Evolutionary conservation across 2,888 invertebrate genomes (phyloP), one percentile per base, ranked within the genome.

Genomic region (Glyphotaelius pellucidus): DNA sequence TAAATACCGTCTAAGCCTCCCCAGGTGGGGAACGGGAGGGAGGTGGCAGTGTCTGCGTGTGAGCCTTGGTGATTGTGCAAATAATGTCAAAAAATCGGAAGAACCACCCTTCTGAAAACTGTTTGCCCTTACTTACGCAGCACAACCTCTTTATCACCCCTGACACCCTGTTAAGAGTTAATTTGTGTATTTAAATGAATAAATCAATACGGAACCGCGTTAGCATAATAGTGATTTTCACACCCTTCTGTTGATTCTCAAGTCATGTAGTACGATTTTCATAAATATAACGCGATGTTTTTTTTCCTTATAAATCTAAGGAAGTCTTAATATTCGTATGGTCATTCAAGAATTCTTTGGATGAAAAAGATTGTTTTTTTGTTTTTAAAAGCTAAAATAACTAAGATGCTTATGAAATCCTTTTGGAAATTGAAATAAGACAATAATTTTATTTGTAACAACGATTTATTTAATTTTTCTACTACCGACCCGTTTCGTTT

Each of bases 101-200:
- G 67, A 88, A 88, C 88, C 88, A 67, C 88, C 88, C 88, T 67
- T 67, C 31, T 88, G 52, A 88, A 90, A 90, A 85, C 35, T 80
- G 90, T 84, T 90, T 90, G 79, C 85, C 85, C 90, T 79, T 90
- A 85, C 90, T 90, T 90, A 84, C 35, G 35, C 67, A 38, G 52
- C 79, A 67, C 52, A 90, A 84, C 52, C 52, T 85, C 90, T 85
- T 85, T 90, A 85, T 85, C 90, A 86, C 11, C 7, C 90, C 80
- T 90, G 90, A 90, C 85, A 90, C 67, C 67, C 52, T 52, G 90
- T 90, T 90, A 85, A 90, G 85, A 52, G 90, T 90, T 90, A 85
- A 90, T 90, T 90, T 90, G 85, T 88, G 52, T 52, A 52, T 31
- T 47, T 19, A 80, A 15, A 47, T 35, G 35, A 25, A 80, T 15